Conservation (phyloP, 2,888 invertebrate species). For the Lathronympha strigana region DNA sequence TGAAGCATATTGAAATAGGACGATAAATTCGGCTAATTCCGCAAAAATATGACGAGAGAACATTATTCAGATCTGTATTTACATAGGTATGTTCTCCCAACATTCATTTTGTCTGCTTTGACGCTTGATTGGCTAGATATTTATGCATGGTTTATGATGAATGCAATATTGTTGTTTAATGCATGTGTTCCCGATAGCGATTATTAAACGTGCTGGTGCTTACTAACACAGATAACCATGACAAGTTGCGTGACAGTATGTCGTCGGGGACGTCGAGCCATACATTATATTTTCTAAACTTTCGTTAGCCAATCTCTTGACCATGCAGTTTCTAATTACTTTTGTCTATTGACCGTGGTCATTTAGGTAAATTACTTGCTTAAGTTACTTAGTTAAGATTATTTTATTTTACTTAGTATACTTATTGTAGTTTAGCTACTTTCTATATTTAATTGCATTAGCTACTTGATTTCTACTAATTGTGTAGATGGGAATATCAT, state of each 20-base stretch:
- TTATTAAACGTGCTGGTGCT: not conserved
- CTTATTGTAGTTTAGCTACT: too few species aligned
- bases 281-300: slow-evolving; percentile 25
- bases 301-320: slow-evolving; percentile 18
- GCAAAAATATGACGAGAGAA: too few species aligned
- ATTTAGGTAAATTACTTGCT: slow-evolving; percentile 6
- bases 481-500: not conserved
- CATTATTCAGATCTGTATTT: too few species aligned
- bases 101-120: not conserved
- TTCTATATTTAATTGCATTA: too few species aligned
- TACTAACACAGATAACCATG: not conserved
- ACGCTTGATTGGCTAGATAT: slow-evolving; percentile 7
- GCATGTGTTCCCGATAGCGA: slow-evolving; percentile 18
- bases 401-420: not conserved
- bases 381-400: not conserved
- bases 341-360: slow-evolving; percentile 10
- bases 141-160: not conserved
- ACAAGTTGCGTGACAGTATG: slow-evolving; percentile 20
- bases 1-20: too few species aligned
- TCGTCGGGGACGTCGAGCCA: slow-evolving; percentile 10
- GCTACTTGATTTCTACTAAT: not conserved
- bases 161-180: slow-evolving; percentile 10
- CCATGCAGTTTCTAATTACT: slow-evolving; percentile 12
- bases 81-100: not conserved
- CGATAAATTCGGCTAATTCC: too few species aligned